These are phyloP conservation scores for Neotoxoptera formosana DNA, from an alignment of 1,140 invertebrate genomes.

Conservation along the genomic window DNA sequence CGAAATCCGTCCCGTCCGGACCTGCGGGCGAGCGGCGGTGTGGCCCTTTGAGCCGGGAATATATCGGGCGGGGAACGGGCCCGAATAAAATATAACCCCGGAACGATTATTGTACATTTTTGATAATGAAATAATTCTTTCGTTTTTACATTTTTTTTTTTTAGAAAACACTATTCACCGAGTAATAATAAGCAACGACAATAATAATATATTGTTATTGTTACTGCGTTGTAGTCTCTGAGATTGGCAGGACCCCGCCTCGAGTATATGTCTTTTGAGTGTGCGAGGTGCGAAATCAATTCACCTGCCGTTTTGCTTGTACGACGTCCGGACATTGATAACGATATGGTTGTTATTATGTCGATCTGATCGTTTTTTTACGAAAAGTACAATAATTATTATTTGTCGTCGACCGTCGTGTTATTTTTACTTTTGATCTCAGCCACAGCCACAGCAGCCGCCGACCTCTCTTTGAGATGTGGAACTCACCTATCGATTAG, in stretches of 20 bases:
- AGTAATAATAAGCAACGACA: not conserved
- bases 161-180: not conserved
- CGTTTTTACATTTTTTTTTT: not conserved
- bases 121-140: not conserved
- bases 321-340: not conserved
- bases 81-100: not conserved
- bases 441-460: not conserved
- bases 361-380: not conserved
- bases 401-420: not conserved
- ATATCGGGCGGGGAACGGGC: accelerated
- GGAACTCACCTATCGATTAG: too few species aligned
- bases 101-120: not conserved
- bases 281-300: not conserved
- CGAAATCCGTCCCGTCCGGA: not conserved
- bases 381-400: too few species aligned
- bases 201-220: too few species aligned
- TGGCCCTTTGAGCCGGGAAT: not conserved
- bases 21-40: too few species aligned
- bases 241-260: not conserved
- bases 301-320: not conserved
- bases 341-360: not conserved
- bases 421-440: not conserved
- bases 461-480: too few species aligned
- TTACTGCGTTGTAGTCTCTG: not conserved
- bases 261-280: not conserved